phyloP scores from a whole-genome alignment of 2,888 invertebrate species.

The Scaptomyza caliginosa region DNA sequence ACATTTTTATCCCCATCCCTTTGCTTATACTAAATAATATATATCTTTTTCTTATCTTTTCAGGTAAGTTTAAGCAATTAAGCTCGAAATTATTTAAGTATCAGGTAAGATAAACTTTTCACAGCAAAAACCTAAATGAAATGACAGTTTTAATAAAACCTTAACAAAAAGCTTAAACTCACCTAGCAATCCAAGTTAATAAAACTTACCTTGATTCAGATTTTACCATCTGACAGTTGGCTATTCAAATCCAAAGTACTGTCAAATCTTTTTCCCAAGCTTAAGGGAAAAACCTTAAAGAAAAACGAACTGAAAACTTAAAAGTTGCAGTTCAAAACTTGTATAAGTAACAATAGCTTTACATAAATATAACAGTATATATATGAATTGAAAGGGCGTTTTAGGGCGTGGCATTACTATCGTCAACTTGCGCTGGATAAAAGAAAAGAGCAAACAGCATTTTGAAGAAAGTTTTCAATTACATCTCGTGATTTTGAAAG shows the following conservation, averaged over 20 bases:
- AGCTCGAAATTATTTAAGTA: neutral
- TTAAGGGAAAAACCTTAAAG: neutral
- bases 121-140: neutral
- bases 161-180: neutral
- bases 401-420: constrained; percentile 11
- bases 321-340: constrained; percentile 17
- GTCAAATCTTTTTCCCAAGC: neutral
- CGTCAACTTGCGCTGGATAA: constrained; percentile 4
- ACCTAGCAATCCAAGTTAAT: neutral
- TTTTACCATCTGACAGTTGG: constrained; percentile 1
- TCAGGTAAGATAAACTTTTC: constrained; percentile 15
- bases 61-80: constrained; percentile 23
- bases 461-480: constrained; percentile 62
- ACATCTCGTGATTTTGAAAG: constrained; percentile 67
- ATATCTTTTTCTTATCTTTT: constrained; percentile 7
- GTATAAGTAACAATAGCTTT: constrained; percentile 30
- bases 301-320: constrained; percentile 19
- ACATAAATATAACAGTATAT: neutral
- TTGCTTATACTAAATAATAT: neutral
- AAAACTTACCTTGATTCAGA: neutral
- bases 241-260: neutral
- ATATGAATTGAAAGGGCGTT: constrained; percentile 9
- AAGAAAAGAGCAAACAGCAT: constrained; percentile 37
- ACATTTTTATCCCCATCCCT: neutral
- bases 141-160: neutral